These are phyloP conservation scores for Mantis religiosa DNA, from an alignment of 2,888 invertebrate species.

Conservation along the genomic window DNA sequence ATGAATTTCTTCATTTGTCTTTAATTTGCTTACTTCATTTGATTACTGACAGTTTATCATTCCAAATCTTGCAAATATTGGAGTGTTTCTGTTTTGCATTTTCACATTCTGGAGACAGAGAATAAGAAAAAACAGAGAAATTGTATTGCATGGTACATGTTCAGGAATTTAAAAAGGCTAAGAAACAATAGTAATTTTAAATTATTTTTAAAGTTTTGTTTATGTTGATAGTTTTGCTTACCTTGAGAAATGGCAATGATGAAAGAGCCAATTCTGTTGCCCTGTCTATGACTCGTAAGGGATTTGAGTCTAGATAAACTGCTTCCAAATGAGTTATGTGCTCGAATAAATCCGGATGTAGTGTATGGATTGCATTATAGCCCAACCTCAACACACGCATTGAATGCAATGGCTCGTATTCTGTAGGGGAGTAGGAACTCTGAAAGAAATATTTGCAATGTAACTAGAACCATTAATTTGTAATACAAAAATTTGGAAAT, in stretches of 20 bases:
- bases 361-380: slow-evolving; percentile 63
- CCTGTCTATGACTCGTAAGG: slow-evolving; percentile 61
- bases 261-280: slow-evolving; percentile 62
- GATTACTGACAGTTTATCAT: no score
- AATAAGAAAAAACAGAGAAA: neutral
- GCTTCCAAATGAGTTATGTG: slow-evolving; percentile 64
- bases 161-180: neutral
- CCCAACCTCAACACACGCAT: slow-evolving; percentile 62
- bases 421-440: slow-evolving; percentile 53
- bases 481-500: no score
- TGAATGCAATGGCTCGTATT: slow-evolving; percentile 56
- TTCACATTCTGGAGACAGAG: no score
- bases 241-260: slow-evolving; percentile 60
- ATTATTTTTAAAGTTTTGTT: neutral
- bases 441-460: slow-evolving; percentile 40
- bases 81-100: no score
- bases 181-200: neutral
- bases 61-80: no score
- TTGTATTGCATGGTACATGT: neutral
- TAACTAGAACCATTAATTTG: neutral
- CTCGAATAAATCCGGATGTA: slow-evolving; percentile 71
- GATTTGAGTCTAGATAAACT: slow-evolving; percentile 70
- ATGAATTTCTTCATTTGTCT: no score
- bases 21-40: no score
- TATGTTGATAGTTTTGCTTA: slow-evolving; percentile 39